Evolutionary conservation across 2,888 invertebrate genomes (phyloP), one percentile per base, ranked within the genome.

Genomic region (Empis stercorea): DNA sequence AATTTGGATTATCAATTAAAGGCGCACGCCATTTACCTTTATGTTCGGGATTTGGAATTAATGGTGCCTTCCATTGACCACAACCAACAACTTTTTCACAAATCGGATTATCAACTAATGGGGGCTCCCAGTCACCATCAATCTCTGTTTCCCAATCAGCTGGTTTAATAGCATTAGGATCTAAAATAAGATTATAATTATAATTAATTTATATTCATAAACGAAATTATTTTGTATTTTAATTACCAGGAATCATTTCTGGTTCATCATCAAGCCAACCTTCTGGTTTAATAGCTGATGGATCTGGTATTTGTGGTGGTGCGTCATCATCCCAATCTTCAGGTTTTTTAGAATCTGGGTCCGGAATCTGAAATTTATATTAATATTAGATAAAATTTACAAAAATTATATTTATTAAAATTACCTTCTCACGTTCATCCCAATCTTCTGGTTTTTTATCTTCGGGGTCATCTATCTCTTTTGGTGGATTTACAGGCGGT

Each of bases 111-210:
- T 85, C 84, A 30, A 96, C 79, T 47, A 89, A 74, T 0, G 96
- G 92, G 5, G 97, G 83, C 68, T 97, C 97, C 97, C 97, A 99
- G 62, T 87, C 87, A 2, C 99, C 99, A 71, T 99, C 99, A 85
- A 97, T 97, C 55, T 96, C 95, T 15, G 84, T 80, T 68, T 99
- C 97, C 95, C 97, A 99, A 69, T 99, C 97, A 0, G 76, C 79
- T 0, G 97, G 97, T 68, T 89, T 92, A 46, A 73, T 71, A 0
- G 95, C 89, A 42, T 79, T 78, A 0, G 89, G 84, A 71, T 99
- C 96, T 59, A 13, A 17, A 37, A 20, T 13, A 37, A 47, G 32
- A 30, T 16, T 20, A 30, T 41, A 20, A 30, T 30, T 47, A 14
- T 15, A 5, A 17, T n/a, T n/a, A 13, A 20, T 17, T 40, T 14